These are phyloP conservation scores for Stenchaetothrips biformis DNA, from an alignment of 2,888 invertebrate species.

Conservation along the genomic window DNA sequence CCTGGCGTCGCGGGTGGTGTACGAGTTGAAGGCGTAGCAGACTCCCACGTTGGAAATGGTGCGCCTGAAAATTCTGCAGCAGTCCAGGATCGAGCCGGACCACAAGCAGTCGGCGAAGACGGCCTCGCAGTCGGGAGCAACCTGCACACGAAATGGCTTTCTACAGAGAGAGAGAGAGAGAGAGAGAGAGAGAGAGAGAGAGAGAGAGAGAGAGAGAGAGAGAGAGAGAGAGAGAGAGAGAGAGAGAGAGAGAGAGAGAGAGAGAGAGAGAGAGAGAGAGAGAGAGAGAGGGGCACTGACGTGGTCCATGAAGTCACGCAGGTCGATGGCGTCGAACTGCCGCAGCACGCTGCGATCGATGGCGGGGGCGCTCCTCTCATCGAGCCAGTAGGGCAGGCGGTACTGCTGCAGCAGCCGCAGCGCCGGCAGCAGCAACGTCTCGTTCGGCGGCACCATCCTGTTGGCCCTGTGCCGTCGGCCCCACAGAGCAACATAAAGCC, in stretches of 20 bases:
- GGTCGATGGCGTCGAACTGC: not conserved
- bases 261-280: too few species aligned
- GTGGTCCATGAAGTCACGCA: not conserved
- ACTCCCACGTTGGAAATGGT: not conserved
- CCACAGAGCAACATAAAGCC: too few species aligned
- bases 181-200: too few species aligned
- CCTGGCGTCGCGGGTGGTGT: not conserved
- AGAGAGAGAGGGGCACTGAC: too few species aligned
- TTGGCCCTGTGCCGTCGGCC: not conserved
- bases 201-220: too few species aligned
- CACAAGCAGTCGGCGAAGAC: not conserved
- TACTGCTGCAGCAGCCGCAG: not conserved
- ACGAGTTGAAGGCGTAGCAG: slow-evolving; percentile 7
- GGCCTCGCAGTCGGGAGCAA: not conserved
- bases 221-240: too few species aligned
- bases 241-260: too few species aligned
- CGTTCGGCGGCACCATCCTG: not conserved
- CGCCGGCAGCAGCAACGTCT: not conserved
- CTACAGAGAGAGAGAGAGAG: too few species aligned
- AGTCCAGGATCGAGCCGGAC: not conserved
- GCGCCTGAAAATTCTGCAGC: not conserved
- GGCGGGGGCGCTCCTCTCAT: not conserved
- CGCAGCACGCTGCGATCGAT: not conserved
- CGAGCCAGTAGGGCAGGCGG: not conserved
- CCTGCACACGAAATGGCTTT: not conserved